phyloP scores from a whole-genome alignment of 2,888 invertebrate species.

The Noctua janthina region DNA sequence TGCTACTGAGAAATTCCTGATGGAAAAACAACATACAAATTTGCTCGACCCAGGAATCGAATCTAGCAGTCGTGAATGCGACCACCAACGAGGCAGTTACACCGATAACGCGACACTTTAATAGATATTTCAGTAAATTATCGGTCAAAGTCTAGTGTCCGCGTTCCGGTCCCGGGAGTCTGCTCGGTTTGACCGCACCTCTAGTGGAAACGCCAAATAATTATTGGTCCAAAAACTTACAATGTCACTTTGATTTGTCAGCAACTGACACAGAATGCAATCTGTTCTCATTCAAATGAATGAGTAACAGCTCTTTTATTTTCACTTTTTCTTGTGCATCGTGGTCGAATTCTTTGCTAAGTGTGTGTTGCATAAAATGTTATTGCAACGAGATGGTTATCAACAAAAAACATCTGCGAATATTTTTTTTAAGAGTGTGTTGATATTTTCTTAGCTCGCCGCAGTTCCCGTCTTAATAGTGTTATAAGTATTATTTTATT shows the following conservation, averaged over 20 bases:
- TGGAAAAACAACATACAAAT: too few species aligned
- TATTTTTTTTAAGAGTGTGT: neutral
- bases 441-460: neutral
- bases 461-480: constrained; percentile 7
- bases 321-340: neutral
- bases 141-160: neutral
- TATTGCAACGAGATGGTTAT: constrained; percentile 19
- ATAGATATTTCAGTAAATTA: neutral
- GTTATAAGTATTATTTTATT: constrained; percentile 9
- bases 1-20: too few species aligned
- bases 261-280: constrained; percentile 13
- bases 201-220: neutral
- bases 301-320: constrained; percentile 20
- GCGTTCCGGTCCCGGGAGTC: neutral
- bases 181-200: neutral
- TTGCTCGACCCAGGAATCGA: too few species aligned
- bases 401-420: neutral
- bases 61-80: too few species aligned
- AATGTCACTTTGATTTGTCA: constrained; percentile 1
- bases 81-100: too few species aligned
- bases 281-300: constrained; percentile 6
- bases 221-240: constrained; percentile 18
- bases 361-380: constrained; percentile 34
- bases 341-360: constrained; percentile 3
- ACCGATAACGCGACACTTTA: too few species aligned